Conservation (phyloP, 2,888 invertebrate species). For the Lasius platythorax region DNA sequence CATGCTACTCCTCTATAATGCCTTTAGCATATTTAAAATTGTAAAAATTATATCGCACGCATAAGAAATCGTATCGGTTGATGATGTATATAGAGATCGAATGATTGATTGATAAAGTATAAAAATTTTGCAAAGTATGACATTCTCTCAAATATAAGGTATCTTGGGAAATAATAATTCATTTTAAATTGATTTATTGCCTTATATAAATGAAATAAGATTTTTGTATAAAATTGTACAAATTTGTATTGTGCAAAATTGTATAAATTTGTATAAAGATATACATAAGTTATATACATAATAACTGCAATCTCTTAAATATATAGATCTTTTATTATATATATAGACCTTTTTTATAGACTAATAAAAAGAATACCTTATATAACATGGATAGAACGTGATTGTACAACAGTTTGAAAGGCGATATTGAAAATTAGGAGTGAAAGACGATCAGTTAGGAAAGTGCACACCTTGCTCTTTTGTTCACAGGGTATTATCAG, state of each 20-base stretch:
- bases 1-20: not conserved
- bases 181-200: conserved; percentile 9
- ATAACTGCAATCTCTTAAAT: not conserved
- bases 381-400: not conserved
- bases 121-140: not conserved
- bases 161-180: not conserved
- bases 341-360: not conserved
- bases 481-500: conserved; percentile 93
- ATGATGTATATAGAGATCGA: not conserved
- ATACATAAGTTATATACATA: not conserved
- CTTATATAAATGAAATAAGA: not conserved
- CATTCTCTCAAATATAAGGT: not conserved
- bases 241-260: too few relatives aligned
- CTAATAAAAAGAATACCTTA: not conserved
- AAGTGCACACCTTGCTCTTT: conserved; percentile 39
- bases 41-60: not conserved
- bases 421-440: conserved; percentile 51
- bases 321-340: not conserved
- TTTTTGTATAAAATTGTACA: too few relatives aligned
- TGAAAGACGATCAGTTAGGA: conserved; percentile 36
- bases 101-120: not conserved
- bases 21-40: not conserved
- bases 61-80: not conserved
- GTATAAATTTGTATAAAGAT: not conserved
- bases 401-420: conserved; percentile 21